Percentiles rank a stretch among this genome's conserved stretches.
Conservation (phyloP, 2,797 vertebrate species). For the Sebastes steindachneri region DNA sequence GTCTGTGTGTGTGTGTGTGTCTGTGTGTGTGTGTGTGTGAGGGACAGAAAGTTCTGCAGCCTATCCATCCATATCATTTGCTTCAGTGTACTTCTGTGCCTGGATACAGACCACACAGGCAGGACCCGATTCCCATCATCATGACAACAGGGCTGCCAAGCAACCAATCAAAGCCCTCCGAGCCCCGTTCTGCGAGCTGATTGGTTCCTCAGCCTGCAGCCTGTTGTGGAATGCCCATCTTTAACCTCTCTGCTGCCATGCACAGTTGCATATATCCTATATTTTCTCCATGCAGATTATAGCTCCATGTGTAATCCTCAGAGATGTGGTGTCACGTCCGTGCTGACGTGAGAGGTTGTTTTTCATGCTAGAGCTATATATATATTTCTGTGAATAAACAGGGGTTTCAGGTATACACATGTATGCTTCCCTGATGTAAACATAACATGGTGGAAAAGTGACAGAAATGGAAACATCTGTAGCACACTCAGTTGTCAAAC, state of each 20-base stretch:
- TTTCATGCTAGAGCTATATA: background rate
- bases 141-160: slow-evolving; percentile 72
- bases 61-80: slow-evolving; percentile 64
- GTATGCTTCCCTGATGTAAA: slow-evolving; percentile 3
- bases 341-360: background rate
- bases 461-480: background rate
- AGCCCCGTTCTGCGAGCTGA: slow-evolving; percentile 53
- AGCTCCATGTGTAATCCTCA: slow-evolving; percentile 42
- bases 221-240: slow-evolving; percentile 81
- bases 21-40: slow-evolving; percentile 16
- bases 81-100: slow-evolving; percentile 69
- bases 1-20: background rate
- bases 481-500: background rate
- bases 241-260: slow-evolving; percentile 74
- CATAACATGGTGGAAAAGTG: background rate
- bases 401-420: background rate
- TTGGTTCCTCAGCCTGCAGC: slow-evolving; percentile 71
- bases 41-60: slow-evolving; percentile 56
- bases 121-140: slow-evolving; percentile 78
- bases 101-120: slow-evolving; percentile 84
- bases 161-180: slow-evolving; percentile 73
- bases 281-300: slow-evolving; percentile 51
- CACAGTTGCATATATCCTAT: slow-evolving; percentile 22
- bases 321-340: slow-evolving; percentile 4
- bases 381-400: background rate